A percentile compares a stretch with the other conserved stretches of the same genome.
phyloP scores from a whole-genome alignment of 2,888 invertebrate genomes.

The Arctia plantaginis region DNA sequence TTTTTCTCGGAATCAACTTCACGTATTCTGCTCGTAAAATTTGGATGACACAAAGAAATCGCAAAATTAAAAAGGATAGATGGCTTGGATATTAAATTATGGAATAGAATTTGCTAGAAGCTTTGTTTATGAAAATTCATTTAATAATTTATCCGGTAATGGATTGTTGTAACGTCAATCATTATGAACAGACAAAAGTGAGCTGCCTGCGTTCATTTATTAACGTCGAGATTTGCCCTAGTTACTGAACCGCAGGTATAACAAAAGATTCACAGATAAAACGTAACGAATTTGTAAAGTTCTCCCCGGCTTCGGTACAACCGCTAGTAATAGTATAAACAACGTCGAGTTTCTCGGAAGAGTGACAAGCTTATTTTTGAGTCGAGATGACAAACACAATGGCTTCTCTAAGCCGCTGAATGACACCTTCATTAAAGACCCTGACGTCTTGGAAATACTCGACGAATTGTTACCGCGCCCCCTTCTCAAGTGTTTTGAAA shows the following conservation, averaged over 20 bases:
- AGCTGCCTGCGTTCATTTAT: slow-evolving; percentile 64
- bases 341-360: slow-evolving; percentile 48
- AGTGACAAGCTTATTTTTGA: slow-evolving; percentile 62
- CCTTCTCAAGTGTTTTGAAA: slow-evolving; percentile 56
- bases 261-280: slow-evolving; percentile 63
- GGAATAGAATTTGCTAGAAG: slow-evolving; percentile 51
- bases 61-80: slow-evolving; percentile 34
- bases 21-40: slow-evolving; percentile 7
- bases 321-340: slow-evolving; percentile 44
- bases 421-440: slow-evolving; percentile 78
- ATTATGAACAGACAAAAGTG: slow-evolving; percentile 60
- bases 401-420: slow-evolving; percentile 68
- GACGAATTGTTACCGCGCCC: slow-evolving; percentile 65
- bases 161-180: slow-evolving; percentile 54
- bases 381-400: slow-evolving; percentile 66
- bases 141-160: slow-evolving; percentile 55
- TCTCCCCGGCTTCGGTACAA: slow-evolving; percentile 32
- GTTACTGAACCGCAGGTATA: slow-evolving; percentile 50
- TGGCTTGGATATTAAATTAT: slow-evolving; percentile 54
- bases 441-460: slow-evolving; percentile 75
- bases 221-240: slow-evolving; percentile 62
- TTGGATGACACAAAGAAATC: slow-evolving; percentile 37
- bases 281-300: slow-evolving; percentile 54
- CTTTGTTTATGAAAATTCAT: slow-evolving; percentile 66
- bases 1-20: slow-evolving; percentile 16